Percentiles rank a stretch among this genome's conserved stretches.
phyloP scores from a whole-genome alignment of 1,140 invertebrate genomes.

The Epicauta chinensis region DNA sequence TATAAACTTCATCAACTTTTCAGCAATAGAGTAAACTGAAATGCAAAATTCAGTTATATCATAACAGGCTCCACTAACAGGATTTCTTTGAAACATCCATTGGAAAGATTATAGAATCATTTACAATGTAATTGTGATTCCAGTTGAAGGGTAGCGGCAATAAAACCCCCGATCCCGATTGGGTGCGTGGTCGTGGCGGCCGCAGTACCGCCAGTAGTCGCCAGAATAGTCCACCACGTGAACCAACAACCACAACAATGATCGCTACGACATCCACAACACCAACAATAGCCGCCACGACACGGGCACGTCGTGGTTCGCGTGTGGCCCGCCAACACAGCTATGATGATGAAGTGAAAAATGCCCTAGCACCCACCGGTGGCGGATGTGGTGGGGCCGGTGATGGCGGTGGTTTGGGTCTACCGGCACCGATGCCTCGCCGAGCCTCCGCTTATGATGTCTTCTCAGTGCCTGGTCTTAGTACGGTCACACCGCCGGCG shows the following conservation, averaged over 20 bases:
- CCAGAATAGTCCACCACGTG: slow-evolving; percentile 45
- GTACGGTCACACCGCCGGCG: slow-evolving; percentile 35
- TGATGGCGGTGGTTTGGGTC: slow-evolving; percentile 48
- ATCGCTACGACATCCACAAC: slow-evolving; percentile 26
- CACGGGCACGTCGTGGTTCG: slow-evolving; percentile 57
- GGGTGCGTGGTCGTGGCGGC: slow-evolving; percentile 38
- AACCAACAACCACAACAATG: slow-evolving; percentile 25
- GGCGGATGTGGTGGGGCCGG: slow-evolving; percentile 38
- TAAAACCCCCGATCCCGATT: slow-evolving; percentile 35
- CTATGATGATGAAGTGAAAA: slow-evolving; percentile 69
- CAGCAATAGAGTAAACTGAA: no score
- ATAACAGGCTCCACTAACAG: background rate
- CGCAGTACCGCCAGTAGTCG: slow-evolving; percentile 46
- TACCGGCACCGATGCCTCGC: slow-evolving; percentile 61
- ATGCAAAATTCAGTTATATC: background rate
- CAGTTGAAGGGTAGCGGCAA: slow-evolving; percentile 39
- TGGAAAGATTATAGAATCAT: background rate
- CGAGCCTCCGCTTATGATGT: slow-evolving; percentile 76
- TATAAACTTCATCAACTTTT: no score
- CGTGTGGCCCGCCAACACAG: slow-evolving; percentile 68
- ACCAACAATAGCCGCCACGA: slow-evolving; percentile 11
- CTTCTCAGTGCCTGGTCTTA: slow-evolving; percentile 48
- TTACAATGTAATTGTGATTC: slow-evolving; percentile 3
- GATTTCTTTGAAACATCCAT: background rate
- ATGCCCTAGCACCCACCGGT: slow-evolving; percentile 33